Conservation (phyloP, 2,888 invertebrate species). For the Lithophane semibrunnea region DNA sequence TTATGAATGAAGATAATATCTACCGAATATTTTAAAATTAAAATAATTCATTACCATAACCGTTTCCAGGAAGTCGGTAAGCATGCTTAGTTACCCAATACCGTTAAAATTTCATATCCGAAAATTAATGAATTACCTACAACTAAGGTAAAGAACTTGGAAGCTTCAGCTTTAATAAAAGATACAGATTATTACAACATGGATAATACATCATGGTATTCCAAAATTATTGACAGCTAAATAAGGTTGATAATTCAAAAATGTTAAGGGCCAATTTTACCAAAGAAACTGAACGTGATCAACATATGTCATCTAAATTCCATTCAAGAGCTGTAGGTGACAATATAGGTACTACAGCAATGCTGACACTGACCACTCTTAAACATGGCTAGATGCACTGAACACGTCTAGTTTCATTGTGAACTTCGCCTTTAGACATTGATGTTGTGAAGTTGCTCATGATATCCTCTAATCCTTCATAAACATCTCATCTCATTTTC, state of each 20-base stretch:
- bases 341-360: neutral
- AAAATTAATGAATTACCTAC: neutral
- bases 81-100: neutral
- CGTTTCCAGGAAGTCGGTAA: constrained; percentile 10
- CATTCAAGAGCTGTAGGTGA: neutral
- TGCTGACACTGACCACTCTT: neutral
- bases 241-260: neutral
- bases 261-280: neutral
- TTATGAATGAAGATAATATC: constrained; percentile 38
- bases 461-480: neutral
- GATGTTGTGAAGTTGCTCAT: neutral
- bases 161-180: too few relatives aligned
- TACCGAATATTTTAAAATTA: constrained; percentile 7
- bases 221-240: neutral
- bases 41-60: neutral
- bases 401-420: neutral
- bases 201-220: too few relatives aligned
- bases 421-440: neutral
- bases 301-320: too few relatives aligned
- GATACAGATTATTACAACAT: neutral
- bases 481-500: too few relatives aligned
- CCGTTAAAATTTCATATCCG: neutral
- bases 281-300: too few relatives aligned
- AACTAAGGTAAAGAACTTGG: neutral
- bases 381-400: neutral